These are phyloP conservation scores for Petrocephalus zakoni DNA, from an alignment of 2,113 vertebrate species.

Conservation along the genomic window DNA sequence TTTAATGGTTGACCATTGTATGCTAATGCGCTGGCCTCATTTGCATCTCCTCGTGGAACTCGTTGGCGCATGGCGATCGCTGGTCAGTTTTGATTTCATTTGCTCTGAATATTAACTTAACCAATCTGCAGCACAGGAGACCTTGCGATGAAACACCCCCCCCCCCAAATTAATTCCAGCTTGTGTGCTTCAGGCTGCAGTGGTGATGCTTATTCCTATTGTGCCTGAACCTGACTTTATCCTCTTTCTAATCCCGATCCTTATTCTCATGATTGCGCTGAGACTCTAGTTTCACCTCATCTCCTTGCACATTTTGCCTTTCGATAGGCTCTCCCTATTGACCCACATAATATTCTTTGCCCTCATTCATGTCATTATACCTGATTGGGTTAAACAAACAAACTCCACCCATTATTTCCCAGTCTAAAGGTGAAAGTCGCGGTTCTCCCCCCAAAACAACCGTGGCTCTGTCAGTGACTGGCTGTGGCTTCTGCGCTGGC, in stretches of 20 bases:
- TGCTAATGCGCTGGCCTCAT: constrained; percentile 15
- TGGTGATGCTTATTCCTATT: neutral
- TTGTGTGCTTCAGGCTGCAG: neutral
- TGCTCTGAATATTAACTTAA: constrained; percentile 14
- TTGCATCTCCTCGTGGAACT: constrained; percentile 28
- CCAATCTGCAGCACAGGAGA: constrained; percentile 25
- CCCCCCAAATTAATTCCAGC: neutral
- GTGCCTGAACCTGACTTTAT: neutral
- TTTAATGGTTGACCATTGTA: neutral
- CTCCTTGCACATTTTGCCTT: neutral
- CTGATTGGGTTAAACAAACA: neutral
- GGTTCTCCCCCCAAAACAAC: neutral
- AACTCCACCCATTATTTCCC: neutral
- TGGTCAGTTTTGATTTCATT: constrained; percentile 16
- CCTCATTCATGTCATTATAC: neutral
- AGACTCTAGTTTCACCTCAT: neutral
- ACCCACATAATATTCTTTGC: neutral
- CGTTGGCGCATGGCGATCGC: neutral
- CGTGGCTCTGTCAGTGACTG: neutral
- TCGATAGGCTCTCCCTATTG: neutral
- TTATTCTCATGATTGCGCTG: neutral
- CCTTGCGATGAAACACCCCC: constrained; percentile 7
- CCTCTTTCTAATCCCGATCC: neutral
- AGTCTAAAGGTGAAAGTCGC: neutral
- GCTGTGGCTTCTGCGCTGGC: neutral